Percentiles rank a stretch among this genome's conserved stretches.
Evolutionary conservation across 2,888 invertebrate species (phyloP).

Genomic region (Nymphalis polychloros): DNA sequence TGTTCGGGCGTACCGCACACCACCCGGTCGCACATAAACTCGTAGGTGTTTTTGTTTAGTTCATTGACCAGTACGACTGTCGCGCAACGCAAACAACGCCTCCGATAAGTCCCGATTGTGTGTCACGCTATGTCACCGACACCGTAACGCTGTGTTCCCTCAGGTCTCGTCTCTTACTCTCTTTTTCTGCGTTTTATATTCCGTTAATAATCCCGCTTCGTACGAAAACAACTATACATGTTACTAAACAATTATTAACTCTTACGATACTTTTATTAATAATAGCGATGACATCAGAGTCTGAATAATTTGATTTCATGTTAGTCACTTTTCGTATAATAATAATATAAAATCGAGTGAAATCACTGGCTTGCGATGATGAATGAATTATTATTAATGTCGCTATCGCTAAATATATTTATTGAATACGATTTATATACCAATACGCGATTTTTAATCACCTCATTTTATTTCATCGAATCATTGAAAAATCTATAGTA

Average conservation of each 20-base stretch:
- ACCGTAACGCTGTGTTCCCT: slow-evolving; percentile 48
- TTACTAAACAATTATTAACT: too few species aligned
- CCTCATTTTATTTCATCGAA: neutral
- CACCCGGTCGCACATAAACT: slow-evolving; percentile 26
- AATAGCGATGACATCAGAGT: neutral
- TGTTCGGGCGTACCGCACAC: slow-evolving; percentile 5
- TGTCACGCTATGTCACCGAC: slow-evolving; percentile 73
- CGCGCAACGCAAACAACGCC: slow-evolving; percentile 75
- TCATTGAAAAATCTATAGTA: slow-evolving; percentile 11
- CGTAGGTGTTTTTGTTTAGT: slow-evolving; percentile 78
- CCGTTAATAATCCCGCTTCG: neutral
- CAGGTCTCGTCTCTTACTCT: slow-evolving; percentile 19
- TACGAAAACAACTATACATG: too few species aligned
- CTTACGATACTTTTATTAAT: too few species aligned
- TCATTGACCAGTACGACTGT: slow-evolving; percentile 73
- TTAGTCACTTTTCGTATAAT: neutral
- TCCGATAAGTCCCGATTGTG: slow-evolving; percentile 77
- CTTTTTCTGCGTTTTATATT: slow-evolving; percentile 30
- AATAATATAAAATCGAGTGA: neutral
- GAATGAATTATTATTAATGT: neutral
- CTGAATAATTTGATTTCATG: neutral
- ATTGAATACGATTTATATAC: neutral
- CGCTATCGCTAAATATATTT: neutral
- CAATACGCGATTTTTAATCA: neutral
- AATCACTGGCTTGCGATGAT: neutral